These are phyloP conservation scores for Hyperoplus immaculatus DNA, from an alignment of 2,797 vertebrate species.

Conservation along the genomic window DNA sequence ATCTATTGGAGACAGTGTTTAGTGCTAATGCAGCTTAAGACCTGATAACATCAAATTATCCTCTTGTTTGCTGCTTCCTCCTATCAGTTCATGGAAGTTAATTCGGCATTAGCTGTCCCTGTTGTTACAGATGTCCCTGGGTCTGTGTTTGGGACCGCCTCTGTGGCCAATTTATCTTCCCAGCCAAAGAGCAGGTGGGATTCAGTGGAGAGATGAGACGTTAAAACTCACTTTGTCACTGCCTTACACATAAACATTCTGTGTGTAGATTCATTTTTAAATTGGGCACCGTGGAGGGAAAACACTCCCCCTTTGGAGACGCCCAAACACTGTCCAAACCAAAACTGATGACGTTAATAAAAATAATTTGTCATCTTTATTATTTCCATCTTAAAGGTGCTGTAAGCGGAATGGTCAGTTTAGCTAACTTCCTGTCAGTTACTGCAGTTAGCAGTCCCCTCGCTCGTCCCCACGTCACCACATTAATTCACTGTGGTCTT, in stretches of 20 bases:
- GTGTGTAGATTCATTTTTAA: conserved; percentile 17
- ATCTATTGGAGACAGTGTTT: conserved; percentile 8
- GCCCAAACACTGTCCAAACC: conserved; percentile 10
- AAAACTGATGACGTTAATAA: conserved; percentile 15
- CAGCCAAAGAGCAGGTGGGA: conserved; percentile 30
- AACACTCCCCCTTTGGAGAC: conserved; percentile 16
- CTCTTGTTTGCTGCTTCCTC: conserved; percentile 43
- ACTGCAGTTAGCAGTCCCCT: too few relatives aligned
- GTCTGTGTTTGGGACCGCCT: conserved; percentile 42
- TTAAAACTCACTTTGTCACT: conserved; percentile 46
- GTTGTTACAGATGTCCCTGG: conserved; percentile 53
- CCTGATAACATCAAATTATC: conserved; percentile 46
- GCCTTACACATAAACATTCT: conserved; percentile 37
- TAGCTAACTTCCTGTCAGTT: too few relatives aligned
- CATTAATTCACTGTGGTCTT: too few relatives aligned
- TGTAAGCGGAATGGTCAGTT: too few relatives aligned
- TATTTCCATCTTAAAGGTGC: conserved; percentile 19
- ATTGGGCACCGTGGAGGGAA: conserved; percentile 18
- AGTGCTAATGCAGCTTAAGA: conserved; percentile 24
- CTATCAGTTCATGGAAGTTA: conserved; percentile 48
- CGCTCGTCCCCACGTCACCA: too few relatives aligned
- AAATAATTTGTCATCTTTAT: neutral
- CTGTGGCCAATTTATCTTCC: conserved; percentile 66
- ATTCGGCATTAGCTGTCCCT: conserved; percentile 50
- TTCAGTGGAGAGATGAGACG: conserved; percentile 11